A percentile compares a stretch with the other conserved stretches of the same genome.
Conservation (phyloP, 2,113 vertebrate genomes). For the Lipophrys pholis region DNA sequence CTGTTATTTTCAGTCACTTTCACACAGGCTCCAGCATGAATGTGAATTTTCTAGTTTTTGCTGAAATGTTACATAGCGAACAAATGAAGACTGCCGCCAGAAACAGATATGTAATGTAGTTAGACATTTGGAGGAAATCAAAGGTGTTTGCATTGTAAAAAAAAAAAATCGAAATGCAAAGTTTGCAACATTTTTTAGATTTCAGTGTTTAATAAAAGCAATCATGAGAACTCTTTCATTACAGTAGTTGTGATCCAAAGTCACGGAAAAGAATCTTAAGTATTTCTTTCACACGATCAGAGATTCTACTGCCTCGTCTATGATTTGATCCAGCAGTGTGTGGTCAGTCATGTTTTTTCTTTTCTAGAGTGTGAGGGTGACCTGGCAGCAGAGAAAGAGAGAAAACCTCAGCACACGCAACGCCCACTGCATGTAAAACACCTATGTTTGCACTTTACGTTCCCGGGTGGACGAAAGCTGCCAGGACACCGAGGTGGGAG, state of each 20-base stretch:
- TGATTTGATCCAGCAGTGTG: slow-evolving; percentile 44
- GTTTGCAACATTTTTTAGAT: not conserved
- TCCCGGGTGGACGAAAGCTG: slow-evolving; percentile 64
- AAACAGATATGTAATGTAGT: not conserved
- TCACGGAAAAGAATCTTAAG: slow-evolving; percentile 48
- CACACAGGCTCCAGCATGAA: too few relatives aligned
- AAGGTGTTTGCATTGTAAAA: not conserved
- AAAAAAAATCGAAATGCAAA: too few relatives aligned
- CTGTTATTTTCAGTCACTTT: too few relatives aligned
- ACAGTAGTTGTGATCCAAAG: slow-evolving; percentile 44
- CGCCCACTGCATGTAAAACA: slow-evolving; percentile 63
- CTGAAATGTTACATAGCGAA: not conserved
- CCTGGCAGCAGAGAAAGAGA: slow-evolving; percentile 56
- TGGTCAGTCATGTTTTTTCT: slow-evolving; percentile 45
- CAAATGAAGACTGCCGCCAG: not conserved
- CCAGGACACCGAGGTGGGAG: slow-evolving; percentile 46
- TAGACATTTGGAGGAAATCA: not conserved
- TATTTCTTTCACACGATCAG: slow-evolving; percentile 4
- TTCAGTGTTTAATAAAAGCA: slow-evolving; percentile 33
- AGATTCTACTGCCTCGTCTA: slow-evolving; percentile 6
- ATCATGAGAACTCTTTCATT: slow-evolving; percentile 41
- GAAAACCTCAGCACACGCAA: slow-evolving; percentile 20
- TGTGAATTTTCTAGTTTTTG: too few relatives aligned
- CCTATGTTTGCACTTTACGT: slow-evolving; percentile 57
- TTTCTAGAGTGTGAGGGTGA: slow-evolving; percentile 48